Conservation (phyloP, 1,140 invertebrate species). For the Aphis craccivora region DNA sequence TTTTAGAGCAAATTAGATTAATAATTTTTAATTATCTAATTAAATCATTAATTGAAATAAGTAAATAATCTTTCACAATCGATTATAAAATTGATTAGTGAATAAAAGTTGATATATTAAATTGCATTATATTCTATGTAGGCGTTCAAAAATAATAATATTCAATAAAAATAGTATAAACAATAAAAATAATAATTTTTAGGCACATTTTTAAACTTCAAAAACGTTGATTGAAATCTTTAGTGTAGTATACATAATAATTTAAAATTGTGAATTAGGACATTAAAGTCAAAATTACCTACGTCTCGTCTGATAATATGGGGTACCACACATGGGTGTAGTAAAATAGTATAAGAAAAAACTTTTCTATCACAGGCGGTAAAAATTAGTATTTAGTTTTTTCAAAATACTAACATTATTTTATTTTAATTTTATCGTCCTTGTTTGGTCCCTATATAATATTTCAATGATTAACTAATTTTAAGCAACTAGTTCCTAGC, state of each 20-base stretch:
- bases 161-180: not conserved
- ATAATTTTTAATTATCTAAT: too few species aligned
- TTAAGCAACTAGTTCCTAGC: not conserved
- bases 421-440: not conserved
- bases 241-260: not conserved
- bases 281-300: not conserved
- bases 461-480: not conserved
- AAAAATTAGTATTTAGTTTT: not conserved
- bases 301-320: too few species aligned
- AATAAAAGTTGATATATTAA: not conserved
- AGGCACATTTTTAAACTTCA: not conserved
- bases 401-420: not conserved
- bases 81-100: not conserved
- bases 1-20: too few species aligned
- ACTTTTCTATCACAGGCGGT: too few species aligned
- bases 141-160: not conserved
- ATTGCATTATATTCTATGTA: too few species aligned
- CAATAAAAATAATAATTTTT: not conserved
- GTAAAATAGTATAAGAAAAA: too few species aligned
- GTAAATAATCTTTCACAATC: not conserved
- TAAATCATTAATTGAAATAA: too few species aligned
- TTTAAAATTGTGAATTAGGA: not conserved
- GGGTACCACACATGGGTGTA: too few species aligned
- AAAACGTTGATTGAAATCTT: not conserved
- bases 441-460: not conserved